These are phyloP conservation scores for Drosophila stalkeri DNA, from an alignment of 2,888 invertebrate species.

Conservation along the genomic window DNA sequence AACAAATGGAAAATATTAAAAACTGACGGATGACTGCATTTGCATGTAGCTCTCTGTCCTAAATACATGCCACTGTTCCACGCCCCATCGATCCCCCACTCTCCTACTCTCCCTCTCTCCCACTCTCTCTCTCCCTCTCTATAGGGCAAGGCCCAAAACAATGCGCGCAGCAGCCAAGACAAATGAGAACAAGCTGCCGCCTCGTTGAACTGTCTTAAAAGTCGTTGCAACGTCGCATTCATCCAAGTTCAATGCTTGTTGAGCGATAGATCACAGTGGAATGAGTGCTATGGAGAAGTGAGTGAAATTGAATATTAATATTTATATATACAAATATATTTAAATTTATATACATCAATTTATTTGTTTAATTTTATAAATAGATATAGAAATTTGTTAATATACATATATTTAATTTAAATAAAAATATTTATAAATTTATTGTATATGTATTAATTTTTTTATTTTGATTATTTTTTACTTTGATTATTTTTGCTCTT, in stretches of 20 bases:
- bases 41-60: conserved; percentile 8
- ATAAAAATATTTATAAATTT: no score
- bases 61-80: conserved; percentile 8
- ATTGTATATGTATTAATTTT: no score
- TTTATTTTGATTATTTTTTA: no score
- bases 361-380: no score
- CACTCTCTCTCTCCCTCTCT: not conserved
- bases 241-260: conserved; percentile 60
- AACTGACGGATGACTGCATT: conserved; percentile 82
- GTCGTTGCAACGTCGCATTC: conserved; percentile 27
- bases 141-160: conserved; percentile 32
- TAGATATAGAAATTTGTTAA: no score
- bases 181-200: conserved; percentile 67
- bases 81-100: not conserved
- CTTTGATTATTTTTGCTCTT: no score
- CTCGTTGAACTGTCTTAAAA: conserved; percentile 24
- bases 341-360: no score
- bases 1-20: conserved; percentile 83
- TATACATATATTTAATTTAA: no score
- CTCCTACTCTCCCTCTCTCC: not conserved
- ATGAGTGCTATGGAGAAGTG: not conserved
- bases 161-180: conserved; percentile 48
- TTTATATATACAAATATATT: not conserved
- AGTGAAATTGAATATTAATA: not conserved
- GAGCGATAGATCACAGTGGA: conserved; percentile 45